Evolutionary conservation across 2,888 invertebrate species (phyloP).

Genomic region (Patella pellucida): DNA sequence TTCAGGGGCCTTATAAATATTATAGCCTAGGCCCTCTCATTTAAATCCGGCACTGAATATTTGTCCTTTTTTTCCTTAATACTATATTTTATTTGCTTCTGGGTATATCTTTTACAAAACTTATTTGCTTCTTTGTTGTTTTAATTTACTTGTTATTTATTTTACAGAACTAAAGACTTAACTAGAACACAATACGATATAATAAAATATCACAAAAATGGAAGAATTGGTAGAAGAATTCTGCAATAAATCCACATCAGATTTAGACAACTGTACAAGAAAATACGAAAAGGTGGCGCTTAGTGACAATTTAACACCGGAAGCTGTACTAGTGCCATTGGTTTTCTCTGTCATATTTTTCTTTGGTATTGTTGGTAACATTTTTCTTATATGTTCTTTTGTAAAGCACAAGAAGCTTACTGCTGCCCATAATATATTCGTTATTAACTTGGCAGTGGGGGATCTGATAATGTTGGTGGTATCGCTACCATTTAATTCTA

Average conservation of each 20-base stretch:
- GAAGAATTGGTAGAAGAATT: not conserved
- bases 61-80: too few relatives aligned
- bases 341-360: conserved; percentile 39
- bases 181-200: too few relatives aligned
- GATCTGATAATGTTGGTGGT: conserved; percentile 41
- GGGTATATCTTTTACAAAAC: too few relatives aligned
- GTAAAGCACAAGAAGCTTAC: conserved; percentile 32
- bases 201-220: not conserved
- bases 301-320: conserved; percentile 8
- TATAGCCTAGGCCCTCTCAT: too few relatives aligned
- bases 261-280: not conserved
- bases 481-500: conserved; percentile 44
- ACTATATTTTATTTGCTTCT: too few relatives aligned
- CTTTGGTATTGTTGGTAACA: conserved; percentile 41
- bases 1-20: too few relatives aligned
- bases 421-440: conserved; percentile 42
- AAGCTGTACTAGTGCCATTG: conserved; percentile 40
- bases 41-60: too few relatives aligned
- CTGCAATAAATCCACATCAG: not conserved
- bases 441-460: conserved; percentile 43
- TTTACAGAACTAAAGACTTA: too few relatives aligned
- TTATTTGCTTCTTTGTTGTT: too few relatives aligned
- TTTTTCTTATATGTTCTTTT: conserved; percentile 36
- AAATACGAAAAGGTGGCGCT: not conserved
- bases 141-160: too few relatives aligned